phyloP scores from a whole-genome alignment of 2,888 invertebrate species.

The Pammene aurita region DNA sequence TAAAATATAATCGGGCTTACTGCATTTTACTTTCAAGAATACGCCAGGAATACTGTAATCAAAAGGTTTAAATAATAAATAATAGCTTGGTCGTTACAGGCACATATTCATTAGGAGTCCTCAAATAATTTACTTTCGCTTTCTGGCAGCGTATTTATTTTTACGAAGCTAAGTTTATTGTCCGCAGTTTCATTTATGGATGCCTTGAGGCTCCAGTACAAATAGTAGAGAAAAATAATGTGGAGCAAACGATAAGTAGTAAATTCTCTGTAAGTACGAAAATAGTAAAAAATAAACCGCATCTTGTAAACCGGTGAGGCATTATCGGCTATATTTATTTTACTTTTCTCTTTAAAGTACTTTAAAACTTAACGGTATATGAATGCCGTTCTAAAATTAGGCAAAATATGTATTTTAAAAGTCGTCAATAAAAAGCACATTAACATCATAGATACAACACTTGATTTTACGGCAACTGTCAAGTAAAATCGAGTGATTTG shows the following conservation, averaged over 20 bases:
- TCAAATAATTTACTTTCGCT: constrained; percentile 18
- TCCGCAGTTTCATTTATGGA: background rate
- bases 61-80: constrained; percentile 30
- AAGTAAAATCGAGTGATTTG: constrained; percentile 12
- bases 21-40: background rate
- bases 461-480: background rate
- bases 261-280: background rate
- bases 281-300: background rate
- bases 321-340: too few species aligned
- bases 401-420: constrained; percentile 52
- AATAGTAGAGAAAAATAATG: constrained; percentile 1
- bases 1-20: background rate
- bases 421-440: constrained; percentile 54
- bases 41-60: constrained; percentile 24
- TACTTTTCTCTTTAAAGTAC: constrained; percentile 5
- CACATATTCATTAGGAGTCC: constrained; percentile 36
- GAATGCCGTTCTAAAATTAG: constrained; percentile 19
- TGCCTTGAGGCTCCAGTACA: constrained; percentile 10
- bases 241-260: background rate
- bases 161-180: constrained; percentile 21
- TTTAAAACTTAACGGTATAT: constrained; percentile 15
- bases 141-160: constrained; percentile 27
- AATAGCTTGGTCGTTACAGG: constrained; percentile 31
- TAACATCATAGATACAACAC: constrained; percentile 46
- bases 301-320: background rate